Evolutionary conservation across 1,140 invertebrate genomes (phyloP).

Genomic region (Pogonomyrmex californicus): DNA sequence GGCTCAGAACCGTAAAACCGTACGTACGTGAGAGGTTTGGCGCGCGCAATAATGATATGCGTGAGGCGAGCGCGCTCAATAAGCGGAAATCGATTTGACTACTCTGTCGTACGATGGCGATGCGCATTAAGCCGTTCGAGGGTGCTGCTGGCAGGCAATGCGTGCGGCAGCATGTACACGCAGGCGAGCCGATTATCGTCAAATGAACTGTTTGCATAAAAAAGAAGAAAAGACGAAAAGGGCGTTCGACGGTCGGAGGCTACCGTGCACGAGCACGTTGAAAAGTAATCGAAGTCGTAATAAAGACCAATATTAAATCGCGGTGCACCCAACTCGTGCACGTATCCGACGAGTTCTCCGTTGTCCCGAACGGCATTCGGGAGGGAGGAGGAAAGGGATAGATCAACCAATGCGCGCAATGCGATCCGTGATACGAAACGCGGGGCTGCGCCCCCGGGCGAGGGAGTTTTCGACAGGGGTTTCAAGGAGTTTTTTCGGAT

Average conservation of each 20-base stretch:
- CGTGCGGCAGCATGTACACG: conserved; percentile 16
- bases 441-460: background rate
- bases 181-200: conserved; percentile 43
- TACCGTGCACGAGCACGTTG: background rate
- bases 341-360: background rate
- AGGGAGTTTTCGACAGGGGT: background rate
- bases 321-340: background rate
- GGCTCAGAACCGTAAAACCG: conserved; percentile 66
- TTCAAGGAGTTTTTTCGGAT: conserved; percentile 23
- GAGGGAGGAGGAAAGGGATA: background rate
- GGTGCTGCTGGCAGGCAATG: background rate
- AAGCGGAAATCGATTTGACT: conserved; percentile 71
- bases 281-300: conserved; percentile 28
- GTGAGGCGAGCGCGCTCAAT: conserved; percentile 62
- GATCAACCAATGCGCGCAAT: background rate
- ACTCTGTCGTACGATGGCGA: conserved; percentile 44
- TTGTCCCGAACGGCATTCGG: background rate
- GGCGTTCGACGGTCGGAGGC: background rate
- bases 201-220: conserved; percentile 38
- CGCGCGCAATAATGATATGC: conserved; percentile 68
- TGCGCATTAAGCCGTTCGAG: conserved; percentile 60
- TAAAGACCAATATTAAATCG: conserved; percentile 51
- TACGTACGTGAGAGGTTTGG: conserved; percentile 51
- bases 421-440: background rate
- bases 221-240: background rate